phyloP scores from a whole-genome alignment of 2,888 invertebrate genomes.

The Caenorhabditis sp. region DNA sequence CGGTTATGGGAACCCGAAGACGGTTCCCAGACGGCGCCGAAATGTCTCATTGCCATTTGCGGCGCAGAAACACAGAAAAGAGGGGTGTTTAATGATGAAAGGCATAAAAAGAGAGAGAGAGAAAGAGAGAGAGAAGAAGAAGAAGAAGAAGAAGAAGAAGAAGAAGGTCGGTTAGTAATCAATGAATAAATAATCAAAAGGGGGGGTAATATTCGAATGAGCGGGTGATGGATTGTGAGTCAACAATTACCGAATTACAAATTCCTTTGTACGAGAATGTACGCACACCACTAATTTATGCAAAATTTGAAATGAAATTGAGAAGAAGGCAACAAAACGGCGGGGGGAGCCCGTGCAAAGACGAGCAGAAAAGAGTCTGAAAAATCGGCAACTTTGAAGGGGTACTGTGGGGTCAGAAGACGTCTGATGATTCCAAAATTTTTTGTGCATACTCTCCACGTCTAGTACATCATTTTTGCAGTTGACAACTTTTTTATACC shows the following conservation, averaged over 20 bases:
- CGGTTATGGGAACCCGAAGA: conserved; percentile 21
- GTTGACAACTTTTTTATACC: too few relatives aligned
- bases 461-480: too few relatives aligned
- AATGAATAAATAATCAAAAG: conserved; percentile 49
- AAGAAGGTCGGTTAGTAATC: conserved; percentile 33
- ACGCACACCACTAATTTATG: conserved; percentile 8
- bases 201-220: conserved; percentile 2
- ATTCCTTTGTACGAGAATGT: neutral
- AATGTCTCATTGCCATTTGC: conserved; percentile 53
- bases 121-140: neutral
- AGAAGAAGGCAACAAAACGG: too few relatives aligned
- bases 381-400: too few relatives aligned
- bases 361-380: too few relatives aligned
- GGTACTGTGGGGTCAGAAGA: too few relatives aligned
- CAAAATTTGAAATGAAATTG: conserved; percentile 31
- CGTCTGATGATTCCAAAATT: too few relatives aligned
- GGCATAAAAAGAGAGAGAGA: neutral
- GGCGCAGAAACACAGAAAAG: neutral
- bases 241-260: too few relatives aligned
- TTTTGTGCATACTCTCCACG: too few relatives aligned
- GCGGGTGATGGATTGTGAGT: neutral
- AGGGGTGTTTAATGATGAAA: conserved; percentile 9
- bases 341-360: too few relatives aligned
- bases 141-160: neutral
- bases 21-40: conserved; percentile 24